Conservation (phyloP, 2,797 vertebrate genomes). For the Halcyon smyrnensis region DNA sequence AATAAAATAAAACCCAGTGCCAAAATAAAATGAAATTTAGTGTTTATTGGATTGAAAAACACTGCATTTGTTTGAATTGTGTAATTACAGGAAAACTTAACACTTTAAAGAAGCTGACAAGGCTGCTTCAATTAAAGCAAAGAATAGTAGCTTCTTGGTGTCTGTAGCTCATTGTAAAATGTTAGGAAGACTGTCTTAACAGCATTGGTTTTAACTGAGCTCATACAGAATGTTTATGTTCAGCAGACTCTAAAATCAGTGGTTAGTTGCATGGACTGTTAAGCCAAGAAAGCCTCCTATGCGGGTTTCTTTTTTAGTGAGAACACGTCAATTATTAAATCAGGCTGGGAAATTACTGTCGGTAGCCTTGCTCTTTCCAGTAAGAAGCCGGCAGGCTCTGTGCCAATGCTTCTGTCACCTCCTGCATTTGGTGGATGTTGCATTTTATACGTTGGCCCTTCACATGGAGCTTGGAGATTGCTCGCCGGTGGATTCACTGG, state of each 20-base stretch:
- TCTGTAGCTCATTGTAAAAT: background rate
- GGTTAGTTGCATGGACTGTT: background rate
- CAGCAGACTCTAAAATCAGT: background rate
- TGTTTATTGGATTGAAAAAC: background rate
- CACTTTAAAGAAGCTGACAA: background rate
- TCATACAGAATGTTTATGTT: background rate
- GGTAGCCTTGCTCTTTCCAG: background rate
- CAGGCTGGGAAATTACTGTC: background rate
- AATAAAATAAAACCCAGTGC: background rate
- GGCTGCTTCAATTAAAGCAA: background rate
- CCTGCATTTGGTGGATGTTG: background rate
- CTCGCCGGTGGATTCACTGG: background rate
- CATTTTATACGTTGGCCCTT: background rate
- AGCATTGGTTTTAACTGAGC: background rate
- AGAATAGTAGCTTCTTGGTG: background rate
- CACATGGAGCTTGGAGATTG: background rate
- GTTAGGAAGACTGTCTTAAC: background rate
- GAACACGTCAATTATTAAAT: constrained; percentile 28
- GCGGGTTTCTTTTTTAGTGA: background rate
- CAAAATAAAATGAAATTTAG: background rate
- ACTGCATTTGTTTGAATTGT: background rate
- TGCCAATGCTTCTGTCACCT: background rate
- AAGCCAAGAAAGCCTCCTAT: background rate
- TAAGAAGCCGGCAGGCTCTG: background rate
- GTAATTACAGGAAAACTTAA: background rate